These are phyloP conservation scores for Ips nitidus DNA, from an alignment of 1,140 invertebrate genomes.

Conservation along the genomic window DNA sequence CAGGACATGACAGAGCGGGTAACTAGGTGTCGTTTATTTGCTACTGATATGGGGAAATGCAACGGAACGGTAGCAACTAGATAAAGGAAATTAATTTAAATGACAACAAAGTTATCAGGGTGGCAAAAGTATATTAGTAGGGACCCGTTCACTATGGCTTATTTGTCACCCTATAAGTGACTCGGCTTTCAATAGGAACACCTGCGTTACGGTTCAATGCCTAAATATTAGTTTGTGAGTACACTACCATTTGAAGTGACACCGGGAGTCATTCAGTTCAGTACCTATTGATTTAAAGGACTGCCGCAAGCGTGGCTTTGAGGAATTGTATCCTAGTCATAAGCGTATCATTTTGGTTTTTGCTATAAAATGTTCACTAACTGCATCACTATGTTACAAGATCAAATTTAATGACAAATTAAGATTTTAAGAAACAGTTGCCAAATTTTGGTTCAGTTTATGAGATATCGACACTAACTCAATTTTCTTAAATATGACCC, in stretches of 20 bases:
- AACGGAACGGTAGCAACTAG: constrained; percentile 14
- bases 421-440: too few species aligned
- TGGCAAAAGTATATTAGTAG: constrained; percentile 37
- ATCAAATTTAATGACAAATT: too few species aligned
- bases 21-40: background rate
- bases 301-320: too few species aligned
- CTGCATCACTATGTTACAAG: too few species aligned
- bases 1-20: background rate
- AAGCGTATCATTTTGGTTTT: too few species aligned
- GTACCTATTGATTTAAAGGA: too few species aligned
- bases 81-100: constrained; percentile 38
- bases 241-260: constrained; percentile 36
- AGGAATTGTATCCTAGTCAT: too few species aligned
- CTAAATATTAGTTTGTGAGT: constrained; percentile 45
- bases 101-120: constrained; percentile 35
- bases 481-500: too few species aligned
- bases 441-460: too few species aligned
- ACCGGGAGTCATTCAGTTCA: constrained; percentile 31
- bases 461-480: too few species aligned
- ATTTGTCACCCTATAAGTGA: constrained; percentile 45
- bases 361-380: too few species aligned
- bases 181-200: constrained; percentile 36
- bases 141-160: constrained; percentile 36
- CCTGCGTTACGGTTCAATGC: constrained; percentile 44
- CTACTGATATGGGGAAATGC: background rate